phyloP scores from a whole-genome alignment of 2,888 invertebrate species.

The Kryphioiulus occultus region DNA sequence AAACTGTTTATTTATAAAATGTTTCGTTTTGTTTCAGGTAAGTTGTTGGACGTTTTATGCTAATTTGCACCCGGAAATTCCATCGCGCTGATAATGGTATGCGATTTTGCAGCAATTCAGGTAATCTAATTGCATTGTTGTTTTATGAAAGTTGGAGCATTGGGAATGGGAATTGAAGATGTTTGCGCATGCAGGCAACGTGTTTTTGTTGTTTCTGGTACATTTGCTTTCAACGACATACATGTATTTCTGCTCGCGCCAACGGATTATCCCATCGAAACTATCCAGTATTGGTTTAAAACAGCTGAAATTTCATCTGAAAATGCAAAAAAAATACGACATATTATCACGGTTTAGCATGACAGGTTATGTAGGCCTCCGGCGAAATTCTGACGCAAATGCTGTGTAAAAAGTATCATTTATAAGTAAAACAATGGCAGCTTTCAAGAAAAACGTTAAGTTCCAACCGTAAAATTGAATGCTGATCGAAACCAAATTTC shows the following conservation, averaged over 20 bases:
- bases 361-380: neutral
- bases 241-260: neutral
- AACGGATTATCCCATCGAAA: neutral
- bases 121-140: neutral
- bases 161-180: neutral
- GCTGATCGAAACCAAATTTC: neutral
- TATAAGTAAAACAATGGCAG: neutral
- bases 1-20: neutral
- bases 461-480: neutral
- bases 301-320: neutral
- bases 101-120: neutral
- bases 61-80: neutral
- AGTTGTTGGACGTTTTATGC: neutral
- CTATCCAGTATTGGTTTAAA: neutral
- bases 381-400: neutral
- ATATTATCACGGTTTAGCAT: neutral
- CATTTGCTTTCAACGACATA: neutral
- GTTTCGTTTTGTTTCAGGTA: neutral
- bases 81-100: neutral
- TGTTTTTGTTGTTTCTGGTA: neutral
- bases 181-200: neutral
- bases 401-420: neutral
- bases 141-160: neutral
- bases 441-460: neutral
- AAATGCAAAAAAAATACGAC: neutral